A percentile compares a stretch with the other conserved stretches of the same genome.
phyloP scores from a whole-genome alignment of 2,888 invertebrate genomes.

The Folsomia manolachei region DNA sequence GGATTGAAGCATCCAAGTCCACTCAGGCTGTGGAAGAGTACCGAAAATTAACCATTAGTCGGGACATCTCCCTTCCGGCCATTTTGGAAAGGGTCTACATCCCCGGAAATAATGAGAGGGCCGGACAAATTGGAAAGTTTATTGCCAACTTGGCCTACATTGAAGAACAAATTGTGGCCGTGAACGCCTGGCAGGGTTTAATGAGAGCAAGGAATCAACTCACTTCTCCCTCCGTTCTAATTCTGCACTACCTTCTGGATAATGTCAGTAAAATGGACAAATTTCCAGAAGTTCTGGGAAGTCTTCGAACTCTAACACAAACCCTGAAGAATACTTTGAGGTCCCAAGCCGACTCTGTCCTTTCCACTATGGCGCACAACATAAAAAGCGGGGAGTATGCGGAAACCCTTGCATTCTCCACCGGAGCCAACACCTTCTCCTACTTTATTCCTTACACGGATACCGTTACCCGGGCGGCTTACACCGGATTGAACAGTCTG shows the following conservation, averaged over 20 bases:
- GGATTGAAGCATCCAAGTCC: no score
- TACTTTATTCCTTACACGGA: not conserved
- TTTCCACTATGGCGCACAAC: slow-evolving; percentile 5
- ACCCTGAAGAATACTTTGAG: not conserved
- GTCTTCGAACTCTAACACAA: not conserved
- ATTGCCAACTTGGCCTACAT: not conserved
- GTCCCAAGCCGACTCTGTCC: not conserved
- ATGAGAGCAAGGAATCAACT: no score
- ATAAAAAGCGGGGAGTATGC: not conserved
- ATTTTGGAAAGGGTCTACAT: not conserved
- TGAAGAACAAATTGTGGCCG: not conserved
- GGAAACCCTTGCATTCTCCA: not conserved
- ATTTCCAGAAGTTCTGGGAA: no score
- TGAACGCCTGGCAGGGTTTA: not conserved
- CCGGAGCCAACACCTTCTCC: no score
- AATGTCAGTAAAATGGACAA: no score
- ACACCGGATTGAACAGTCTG: not conserved
- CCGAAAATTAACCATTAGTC: no score
- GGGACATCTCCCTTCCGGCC: no score
- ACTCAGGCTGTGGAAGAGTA: no score
- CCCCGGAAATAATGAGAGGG: not conserved
- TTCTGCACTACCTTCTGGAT: not conserved
- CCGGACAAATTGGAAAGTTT: not conserved
- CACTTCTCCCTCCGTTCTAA: not conserved
- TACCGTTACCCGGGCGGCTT: not conserved